Evolutionary conservation across 2,888 invertebrate species (phyloP).

Genomic region (Cyclophora albipunctata): DNA sequence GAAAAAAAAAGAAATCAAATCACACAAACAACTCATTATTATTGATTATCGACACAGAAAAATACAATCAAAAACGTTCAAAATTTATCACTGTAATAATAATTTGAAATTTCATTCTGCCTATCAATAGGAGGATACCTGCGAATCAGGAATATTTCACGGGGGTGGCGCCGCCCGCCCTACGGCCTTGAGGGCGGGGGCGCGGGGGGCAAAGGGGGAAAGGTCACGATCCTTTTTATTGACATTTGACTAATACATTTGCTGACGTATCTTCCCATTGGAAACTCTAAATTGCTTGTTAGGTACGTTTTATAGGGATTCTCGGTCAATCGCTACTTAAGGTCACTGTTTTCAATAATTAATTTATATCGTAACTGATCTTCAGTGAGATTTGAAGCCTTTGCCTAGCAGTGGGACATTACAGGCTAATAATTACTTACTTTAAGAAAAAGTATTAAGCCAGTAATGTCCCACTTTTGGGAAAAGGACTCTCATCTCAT

Average conservation of each 20-base stretch:
- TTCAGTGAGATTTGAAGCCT: too few species aligned
- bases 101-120: slow-evolving; percentile 21
- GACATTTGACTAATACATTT: slow-evolving; percentile 28
- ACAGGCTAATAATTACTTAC: too few species aligned
- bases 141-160: slow-evolving; percentile 16
- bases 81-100: slow-evolving; percentile 22
- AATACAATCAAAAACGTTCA: slow-evolving; percentile 15
- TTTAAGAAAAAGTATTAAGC: too few species aligned
- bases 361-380: too few species aligned
- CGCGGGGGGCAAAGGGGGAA: slow-evolving; percentile 23
- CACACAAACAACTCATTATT: too few species aligned
- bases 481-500: too few species aligned
- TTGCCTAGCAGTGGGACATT: too few species aligned
- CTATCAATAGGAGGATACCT: slow-evolving; percentile 22
- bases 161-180: slow-evolving; percentile 3
- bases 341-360: background rate
- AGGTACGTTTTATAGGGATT: background rate
- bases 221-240: slow-evolving; percentile 29
- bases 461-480: too few species aligned
- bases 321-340: background rate
- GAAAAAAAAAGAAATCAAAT: too few species aligned
- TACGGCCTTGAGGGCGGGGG: background rate
- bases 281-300: background rate
- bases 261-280: slow-evolving; percentile 8
- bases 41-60: slow-evolving; percentile 1